Evolutionary conservation across 2,888 invertebrate genomes (phyloP), one percentile per base, ranked within the genome.

Genomic region (Cyaniris semiargus): DNA sequence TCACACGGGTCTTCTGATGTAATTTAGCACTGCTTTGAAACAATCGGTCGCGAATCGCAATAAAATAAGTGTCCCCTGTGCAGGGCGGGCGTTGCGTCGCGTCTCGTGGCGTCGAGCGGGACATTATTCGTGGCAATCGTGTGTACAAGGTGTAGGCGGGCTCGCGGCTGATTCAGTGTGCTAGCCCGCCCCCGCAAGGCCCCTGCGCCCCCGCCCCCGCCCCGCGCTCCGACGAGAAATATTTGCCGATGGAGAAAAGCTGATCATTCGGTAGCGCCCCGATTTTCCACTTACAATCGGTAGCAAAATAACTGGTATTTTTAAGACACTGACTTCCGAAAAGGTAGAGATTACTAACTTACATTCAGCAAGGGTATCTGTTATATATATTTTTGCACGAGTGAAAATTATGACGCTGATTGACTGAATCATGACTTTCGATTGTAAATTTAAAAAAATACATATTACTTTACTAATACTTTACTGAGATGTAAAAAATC

Each of bases 91-190:
- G 27, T 15, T 15, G 66, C 66, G 66, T 13, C 27, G 66, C 66
- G 66, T 13, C 6, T 18, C 27, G 66, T 13, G 18, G 21, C 27
- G 27, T 13, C 66, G 66, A 27, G 66, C 66, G 27, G 66, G 66
- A 66, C 66, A 15, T 27, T 60, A 60, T 60, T 60, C 66, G 18
- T 31, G 89, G 88, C 93, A 93, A 93, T 93, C 92, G 90, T 90
- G 89, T 87, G 89, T 90, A 93, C 93, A 93, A 91, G 93, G 87
- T 91, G 93, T 92, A 93, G 93, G 93, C 93, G 93, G 93, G 93
- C 90, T 93, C 91, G 90, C 87, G 87, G 92, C 93, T 93, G 93
- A 93, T 93, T 93, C 93, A 93, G 92, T 92, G 91, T 90, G 90
- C 91, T 91, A 90, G 93, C 91, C 91, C 91, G 90, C 89, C 88